phyloP scores from a whole-genome alignment of 2,797 vertebrate species.

The Brachyalestes nurse region DNA sequence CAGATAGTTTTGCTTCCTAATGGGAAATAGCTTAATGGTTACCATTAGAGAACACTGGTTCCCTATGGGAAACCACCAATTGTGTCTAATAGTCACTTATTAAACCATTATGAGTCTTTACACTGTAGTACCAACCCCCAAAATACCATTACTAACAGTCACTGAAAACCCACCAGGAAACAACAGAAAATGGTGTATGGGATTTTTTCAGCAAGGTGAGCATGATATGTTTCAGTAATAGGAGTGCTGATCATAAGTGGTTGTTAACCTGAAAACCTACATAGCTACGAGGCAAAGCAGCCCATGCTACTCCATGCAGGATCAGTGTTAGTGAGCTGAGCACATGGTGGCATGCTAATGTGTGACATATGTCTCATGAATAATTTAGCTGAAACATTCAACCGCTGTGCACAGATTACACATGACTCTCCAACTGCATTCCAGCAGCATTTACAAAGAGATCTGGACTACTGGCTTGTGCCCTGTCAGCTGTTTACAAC shows the following conservation, averaged over 20 bases:
- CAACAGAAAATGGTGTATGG: too few relatives aligned
- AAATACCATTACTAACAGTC: too few relatives aligned
- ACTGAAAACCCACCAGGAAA: too few relatives aligned
- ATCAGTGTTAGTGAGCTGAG: constrained; percentile 10
- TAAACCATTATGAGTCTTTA: too few relatives aligned
- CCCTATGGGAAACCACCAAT: too few relatives aligned
- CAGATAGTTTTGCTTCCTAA: too few relatives aligned
- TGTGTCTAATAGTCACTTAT: too few relatives aligned
- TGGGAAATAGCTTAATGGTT: too few relatives aligned
- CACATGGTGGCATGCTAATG: constrained; percentile 32
- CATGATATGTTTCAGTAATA: not conserved
- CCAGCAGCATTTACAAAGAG: not conserved
- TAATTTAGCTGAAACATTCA: constrained; percentile 44
- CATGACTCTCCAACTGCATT: constrained; percentile 19
- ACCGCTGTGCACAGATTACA: constrained; percentile 31
- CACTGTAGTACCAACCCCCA: too few relatives aligned
- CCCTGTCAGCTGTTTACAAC: not conserved
- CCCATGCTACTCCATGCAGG: not conserved
- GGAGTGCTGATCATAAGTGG: not conserved
- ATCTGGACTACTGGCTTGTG: not conserved
- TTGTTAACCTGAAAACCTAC: not conserved
- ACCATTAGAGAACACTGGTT: too few relatives aligned
- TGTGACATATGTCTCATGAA: constrained; percentile 47
- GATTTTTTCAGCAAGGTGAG: not conserved
- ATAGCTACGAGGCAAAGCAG: not conserved